Conservation (phyloP, 2,113 vertebrate species). For the Hippopotamus amphibius region DNA sequence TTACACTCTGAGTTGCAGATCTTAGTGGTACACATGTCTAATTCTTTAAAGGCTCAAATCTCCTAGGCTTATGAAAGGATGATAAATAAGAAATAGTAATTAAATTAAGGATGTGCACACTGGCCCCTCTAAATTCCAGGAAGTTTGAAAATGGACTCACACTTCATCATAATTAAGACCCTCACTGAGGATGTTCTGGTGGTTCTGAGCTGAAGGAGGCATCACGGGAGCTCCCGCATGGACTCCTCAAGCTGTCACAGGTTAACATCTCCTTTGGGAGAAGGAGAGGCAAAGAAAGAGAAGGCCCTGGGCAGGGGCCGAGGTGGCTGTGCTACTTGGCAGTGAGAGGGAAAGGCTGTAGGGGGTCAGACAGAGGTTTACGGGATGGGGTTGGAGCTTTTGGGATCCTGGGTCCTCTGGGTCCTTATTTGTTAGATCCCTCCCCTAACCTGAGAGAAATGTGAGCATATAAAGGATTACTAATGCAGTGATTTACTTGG, state of each 20-base stretch:
- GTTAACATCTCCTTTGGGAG: neutral
- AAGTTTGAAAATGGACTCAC: constrained; percentile 63
- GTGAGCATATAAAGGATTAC: neutral
- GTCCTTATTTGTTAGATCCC: neutral
- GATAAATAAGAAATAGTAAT: constrained; percentile 78
- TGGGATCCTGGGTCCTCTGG: neutral
- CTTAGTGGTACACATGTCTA: constrained; percentile 7
- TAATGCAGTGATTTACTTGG: neutral
- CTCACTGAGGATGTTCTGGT: neutral
- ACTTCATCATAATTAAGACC: constrained; percentile 49
- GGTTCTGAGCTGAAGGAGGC: neutral
- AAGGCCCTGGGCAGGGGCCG: neutral
- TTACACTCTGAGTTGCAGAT: constrained; percentile 2
- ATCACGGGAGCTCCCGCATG: neutral
- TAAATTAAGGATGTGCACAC: constrained; percentile 73
- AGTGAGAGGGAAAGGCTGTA: neutral
- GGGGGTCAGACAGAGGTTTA: neutral
- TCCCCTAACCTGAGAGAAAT: neutral
- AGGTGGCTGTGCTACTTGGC: neutral
- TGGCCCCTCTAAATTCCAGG: constrained; percentile 62
- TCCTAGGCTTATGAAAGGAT: constrained; percentile 54
- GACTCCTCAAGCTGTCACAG: neutral
- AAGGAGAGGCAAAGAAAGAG: neutral
- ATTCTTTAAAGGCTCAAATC: constrained; percentile 63
- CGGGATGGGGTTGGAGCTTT: neutral